These are phyloP conservation scores for Phymastichus coffea DNA, from an alignment of 1,140 invertebrate species.

Conservation along the genomic window DNA sequence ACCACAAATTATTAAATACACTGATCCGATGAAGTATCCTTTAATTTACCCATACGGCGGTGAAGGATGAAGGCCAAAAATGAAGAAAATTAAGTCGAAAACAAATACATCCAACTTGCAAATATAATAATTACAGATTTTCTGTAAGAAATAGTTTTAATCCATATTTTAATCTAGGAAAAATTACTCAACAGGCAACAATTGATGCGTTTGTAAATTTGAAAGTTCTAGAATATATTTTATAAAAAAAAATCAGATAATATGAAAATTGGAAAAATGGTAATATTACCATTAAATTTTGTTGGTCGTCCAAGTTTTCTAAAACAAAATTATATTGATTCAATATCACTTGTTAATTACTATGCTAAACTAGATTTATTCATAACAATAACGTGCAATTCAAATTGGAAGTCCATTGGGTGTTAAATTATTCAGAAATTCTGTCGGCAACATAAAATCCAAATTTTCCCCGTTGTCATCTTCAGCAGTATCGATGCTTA, in stretches of 20 bases:
- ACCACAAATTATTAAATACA: not conserved
- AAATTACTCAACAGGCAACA: not conserved
- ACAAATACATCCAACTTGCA: not conserved
- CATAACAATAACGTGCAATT: slow-evolving; percentile 20
- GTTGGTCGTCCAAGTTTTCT: not conserved
- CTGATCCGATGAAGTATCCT: slow-evolving; percentile 2
- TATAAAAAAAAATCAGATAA: not conserved
- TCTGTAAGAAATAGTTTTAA: not conserved
- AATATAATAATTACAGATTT: slow-evolving; percentile 2
- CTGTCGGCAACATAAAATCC: too few relatives aligned
- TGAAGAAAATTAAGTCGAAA: not conserved
- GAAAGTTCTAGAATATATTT: not conserved
- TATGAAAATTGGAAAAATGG: not conserved
- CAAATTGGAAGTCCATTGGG: too few relatives aligned
- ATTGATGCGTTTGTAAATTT: not conserved
- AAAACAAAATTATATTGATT: not conserved
- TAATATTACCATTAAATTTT: not conserved
- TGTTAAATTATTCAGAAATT: too few relatives aligned
- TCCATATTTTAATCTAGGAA: not conserved
- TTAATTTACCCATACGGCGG: not conserved
- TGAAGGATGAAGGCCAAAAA: not conserved
- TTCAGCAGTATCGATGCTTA: too few relatives aligned
- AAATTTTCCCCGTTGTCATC: too few relatives aligned
- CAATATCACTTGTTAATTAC: slow-evolving; percentile 10
- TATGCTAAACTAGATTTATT: slow-evolving; percentile 21